Evolutionary conservation across 2,113 vertebrate species (phyloP), one percentile per base, ranked within the genome.

Genomic region (Saccopteryx bilineata): DNA sequence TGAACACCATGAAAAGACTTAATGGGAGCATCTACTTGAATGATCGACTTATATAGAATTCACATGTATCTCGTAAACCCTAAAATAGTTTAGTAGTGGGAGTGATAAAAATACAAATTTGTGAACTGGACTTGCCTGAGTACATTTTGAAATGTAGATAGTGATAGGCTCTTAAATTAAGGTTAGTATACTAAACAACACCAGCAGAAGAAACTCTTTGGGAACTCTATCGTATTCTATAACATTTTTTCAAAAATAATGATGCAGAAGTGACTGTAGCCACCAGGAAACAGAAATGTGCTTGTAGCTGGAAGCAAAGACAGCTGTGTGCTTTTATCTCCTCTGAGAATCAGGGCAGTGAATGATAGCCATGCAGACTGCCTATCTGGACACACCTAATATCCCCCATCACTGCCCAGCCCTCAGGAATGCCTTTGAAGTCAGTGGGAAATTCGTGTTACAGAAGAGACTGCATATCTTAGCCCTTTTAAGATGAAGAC

Each of bases 341-440:
- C 56, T 58, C 24, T 74, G 89, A 69, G 91, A 75, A 90, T 81
- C 18, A 13, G 19, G 39, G 58, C 17, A 21, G 14, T 56, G n/a
- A 83, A 48, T 24, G 48, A 28, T 14, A 28, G 13, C n/a, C 8
- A 63, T 28, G 61, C 19, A 63, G 52, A 60, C 17, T 68, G 26
- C 81, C 33, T 21, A 10, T 26, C 63, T 4, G 12, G 74, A 48
- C 72, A 63, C 17, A 39, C 28, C 68, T 63, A 23, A 65, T 1
- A 2, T 0, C 6, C 33, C 76, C 33, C 19, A 56, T 21, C 50
- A 9, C 46, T 9, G 12, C 65, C 50, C 82, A 63, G 9, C 69
- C 85, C 78, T 31, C 56, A 71, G 89, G 91, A 95, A 96, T 95
- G 90, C 61, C 95, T 96, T 96, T 95, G 87, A 96, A 96, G 61